Evolutionary conservation across 2,113 vertebrate genomes (phyloP).

Genomic region (Euleptes europaea): DNA sequence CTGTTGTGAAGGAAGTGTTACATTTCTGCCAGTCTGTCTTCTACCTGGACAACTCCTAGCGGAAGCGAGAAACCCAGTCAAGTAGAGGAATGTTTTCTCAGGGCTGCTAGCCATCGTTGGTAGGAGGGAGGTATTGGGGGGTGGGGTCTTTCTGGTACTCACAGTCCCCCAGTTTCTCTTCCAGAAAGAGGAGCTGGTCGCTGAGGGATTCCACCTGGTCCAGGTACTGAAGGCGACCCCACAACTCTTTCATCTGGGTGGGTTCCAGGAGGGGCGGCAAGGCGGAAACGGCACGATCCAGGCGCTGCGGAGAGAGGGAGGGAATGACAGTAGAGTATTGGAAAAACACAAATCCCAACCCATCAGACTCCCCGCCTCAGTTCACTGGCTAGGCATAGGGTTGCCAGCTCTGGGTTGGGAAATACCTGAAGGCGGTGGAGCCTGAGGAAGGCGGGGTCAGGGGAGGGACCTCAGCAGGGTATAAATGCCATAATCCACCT

Average conservation of each 20-base stretch:
- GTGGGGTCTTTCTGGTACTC: background rate
- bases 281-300: background rate
- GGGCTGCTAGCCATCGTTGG: background rate
- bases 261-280: background rate
- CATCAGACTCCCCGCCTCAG: background rate
- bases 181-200: constrained; percentile 18
- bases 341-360: background rate
- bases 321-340: background rate
- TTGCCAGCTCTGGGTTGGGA: too few relatives aligned
- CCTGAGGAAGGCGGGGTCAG: too few relatives aligned
- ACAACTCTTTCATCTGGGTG: constrained; percentile 14
- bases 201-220: constrained; percentile 27
- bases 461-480: too few relatives aligned
- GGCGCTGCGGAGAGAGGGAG: background rate
- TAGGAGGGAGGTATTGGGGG: background rate
- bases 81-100: background rate
- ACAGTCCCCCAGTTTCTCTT: constrained; percentile 31
- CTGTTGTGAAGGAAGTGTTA: too few relatives aligned
- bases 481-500: too few relatives aligned
- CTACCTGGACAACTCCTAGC: too few relatives aligned
- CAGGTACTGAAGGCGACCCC: constrained; percentile 16
- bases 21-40: too few relatives aligned
- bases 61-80: too few relatives aligned
- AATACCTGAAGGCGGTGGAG: too few relatives aligned
- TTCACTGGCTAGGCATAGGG: too few relatives aligned